Evolutionary conservation across 2,888 invertebrate genomes (phyloP).

Genomic region (Drosophila picticornis): DNA sequence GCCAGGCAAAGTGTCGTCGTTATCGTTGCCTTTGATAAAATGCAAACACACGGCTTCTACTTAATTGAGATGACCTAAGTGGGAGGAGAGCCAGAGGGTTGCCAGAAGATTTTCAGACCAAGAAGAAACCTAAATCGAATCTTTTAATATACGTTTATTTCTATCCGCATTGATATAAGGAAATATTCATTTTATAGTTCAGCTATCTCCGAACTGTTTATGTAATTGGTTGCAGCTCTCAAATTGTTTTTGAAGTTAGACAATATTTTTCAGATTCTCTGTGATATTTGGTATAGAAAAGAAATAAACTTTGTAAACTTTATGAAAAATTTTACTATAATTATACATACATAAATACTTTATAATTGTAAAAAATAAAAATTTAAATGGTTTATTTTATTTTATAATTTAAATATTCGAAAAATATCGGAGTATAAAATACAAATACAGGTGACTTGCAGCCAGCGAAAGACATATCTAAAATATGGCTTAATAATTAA

Average conservation of each 20-base stretch:
- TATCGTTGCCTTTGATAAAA: constrained; percentile 66
- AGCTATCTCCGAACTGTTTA: not conserved
- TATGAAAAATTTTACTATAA: not conserved
- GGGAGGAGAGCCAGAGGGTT: constrained; percentile 21
- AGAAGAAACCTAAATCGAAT: not conserved
- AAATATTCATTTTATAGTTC: not conserved
- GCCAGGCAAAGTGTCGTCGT: constrained; percentile 67
- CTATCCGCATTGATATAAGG: not conserved
- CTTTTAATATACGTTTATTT: not conserved
- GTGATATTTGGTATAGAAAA: not conserved
- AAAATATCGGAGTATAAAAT: not conserved
- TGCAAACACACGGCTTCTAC: constrained; percentile 61
- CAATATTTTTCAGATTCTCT: not conserved
- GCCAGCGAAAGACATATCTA: not conserved
- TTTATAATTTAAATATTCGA: not conserved
- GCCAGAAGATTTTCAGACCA: not conserved
- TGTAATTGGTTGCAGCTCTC: not conserved
- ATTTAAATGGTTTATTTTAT: not conserved
- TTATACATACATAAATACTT: not conserved
- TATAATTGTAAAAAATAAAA: not conserved
- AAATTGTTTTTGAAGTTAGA: not conserved
- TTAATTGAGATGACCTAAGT: constrained; percentile 60
- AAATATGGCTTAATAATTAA: not conserved
- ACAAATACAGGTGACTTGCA: not conserved
- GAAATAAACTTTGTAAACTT: not conserved